These are phyloP conservation scores for Thera obeliscata DNA, from an alignment of 2,888 invertebrate genomes.

Conservation along the genomic window DNA sequence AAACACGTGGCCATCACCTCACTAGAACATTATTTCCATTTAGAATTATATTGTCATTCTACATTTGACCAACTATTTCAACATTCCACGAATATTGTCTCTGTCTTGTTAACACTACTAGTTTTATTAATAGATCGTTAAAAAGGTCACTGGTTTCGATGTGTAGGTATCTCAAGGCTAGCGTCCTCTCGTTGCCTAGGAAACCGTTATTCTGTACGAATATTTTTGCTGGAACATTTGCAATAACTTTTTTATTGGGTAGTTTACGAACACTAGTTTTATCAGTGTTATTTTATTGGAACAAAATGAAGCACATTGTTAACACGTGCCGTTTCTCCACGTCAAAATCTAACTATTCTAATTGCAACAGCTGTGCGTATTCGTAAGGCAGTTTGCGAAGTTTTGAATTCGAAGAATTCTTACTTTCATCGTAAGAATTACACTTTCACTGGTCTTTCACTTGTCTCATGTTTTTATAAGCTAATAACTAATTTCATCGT, in stretches of 20 bases:
- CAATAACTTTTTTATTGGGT: constrained; percentile 11
- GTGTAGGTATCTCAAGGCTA: constrained; percentile 14
- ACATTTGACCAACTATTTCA: not conserved
- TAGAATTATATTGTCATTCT: not conserved
- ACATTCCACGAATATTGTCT: not conserved
- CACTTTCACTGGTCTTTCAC: constrained; percentile 35
- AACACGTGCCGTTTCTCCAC: constrained; percentile 14
- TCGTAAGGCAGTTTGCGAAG: constrained; percentile 29
- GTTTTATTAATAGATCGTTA: constrained; percentile 16
- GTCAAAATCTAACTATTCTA: constrained; percentile 5
- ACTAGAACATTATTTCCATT: not conserved
- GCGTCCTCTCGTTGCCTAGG: constrained; percentile 45
- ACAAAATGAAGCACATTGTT: constrained; percentile 8
- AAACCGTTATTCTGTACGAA: constrained; percentile 34
- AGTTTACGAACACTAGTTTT: constrained; percentile 16
- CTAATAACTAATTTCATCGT: not conserved
- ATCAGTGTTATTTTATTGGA: not conserved
- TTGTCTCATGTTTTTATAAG: constrained; percentile 4
- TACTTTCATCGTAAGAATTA: constrained; percentile 26
- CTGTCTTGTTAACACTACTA: not conserved
- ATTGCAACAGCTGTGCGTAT: constrained; percentile 25
- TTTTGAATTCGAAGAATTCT: constrained; percentile 13
- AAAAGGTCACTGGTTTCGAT: constrained; percentile 22
- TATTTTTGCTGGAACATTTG: constrained; percentile 20
- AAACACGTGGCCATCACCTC: not conserved